A percentile compares a stretch with the other conserved stretches of the same genome.
These are phyloP conservation scores for Esperia sulphurella DNA, from an alignment of 2,888 invertebrate genomes.

Conservation along the genomic window DNA sequence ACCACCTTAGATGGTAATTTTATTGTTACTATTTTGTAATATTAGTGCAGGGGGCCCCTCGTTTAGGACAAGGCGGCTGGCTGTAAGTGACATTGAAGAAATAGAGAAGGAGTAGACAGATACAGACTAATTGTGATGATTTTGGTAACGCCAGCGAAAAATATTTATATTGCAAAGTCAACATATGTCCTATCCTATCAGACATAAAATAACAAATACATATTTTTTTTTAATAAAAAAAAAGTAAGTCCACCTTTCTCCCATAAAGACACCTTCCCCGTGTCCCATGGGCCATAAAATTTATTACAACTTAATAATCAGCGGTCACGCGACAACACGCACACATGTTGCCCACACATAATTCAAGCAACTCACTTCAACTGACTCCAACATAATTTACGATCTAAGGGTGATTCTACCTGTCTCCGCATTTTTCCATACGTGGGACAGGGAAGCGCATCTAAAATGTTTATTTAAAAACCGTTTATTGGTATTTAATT, in stretches of 20 bases:
- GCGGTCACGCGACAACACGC: conserved; percentile 60
- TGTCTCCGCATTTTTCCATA: conserved; percentile 31
- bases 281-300: conserved; percentile 57
- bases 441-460: conserved; percentile 29
- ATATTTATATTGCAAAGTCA: neutral
- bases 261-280: conserved; percentile 42
- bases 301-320: conserved; percentile 74
- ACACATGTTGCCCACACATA: conserved; percentile 64
- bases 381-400: conserved; percentile 64
- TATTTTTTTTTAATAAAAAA: conserved; percentile 2
- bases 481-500: conserved; percentile 70
- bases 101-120: too few species aligned
- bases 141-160: too few species aligned
- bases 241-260: conserved; percentile 11
- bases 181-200: too few species aligned
- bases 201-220: neutral
- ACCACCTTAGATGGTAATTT: too few species aligned
- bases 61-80: too few species aligned
- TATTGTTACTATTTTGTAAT: too few species aligned
- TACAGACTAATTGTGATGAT: too few species aligned
- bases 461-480: conserved; percentile 55
- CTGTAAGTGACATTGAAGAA: too few species aligned
- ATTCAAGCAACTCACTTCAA: conserved; percentile 33
- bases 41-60: too few species aligned
- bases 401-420: conserved; percentile 50